phyloP scores from a whole-genome alignment of 2,888 invertebrate species.

The Acleris holmiana region DNA sequence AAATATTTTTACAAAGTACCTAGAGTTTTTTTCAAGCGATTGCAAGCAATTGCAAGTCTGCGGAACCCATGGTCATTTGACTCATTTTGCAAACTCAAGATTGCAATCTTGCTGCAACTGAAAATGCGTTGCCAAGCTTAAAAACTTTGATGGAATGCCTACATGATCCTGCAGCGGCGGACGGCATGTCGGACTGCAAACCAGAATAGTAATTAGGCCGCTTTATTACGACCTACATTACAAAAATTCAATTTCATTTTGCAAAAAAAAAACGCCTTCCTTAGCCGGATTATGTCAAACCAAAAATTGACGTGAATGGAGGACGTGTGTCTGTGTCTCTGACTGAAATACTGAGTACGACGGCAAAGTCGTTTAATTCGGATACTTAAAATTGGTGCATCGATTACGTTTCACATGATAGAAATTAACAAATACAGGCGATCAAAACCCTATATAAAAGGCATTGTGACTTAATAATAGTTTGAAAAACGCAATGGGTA shows the following conservation, averaged over 20 bases:
- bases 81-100: too few relatives aligned
- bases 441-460: slow-evolving; percentile 66
- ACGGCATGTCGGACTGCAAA: too few relatives aligned
- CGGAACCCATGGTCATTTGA: too few relatives aligned
- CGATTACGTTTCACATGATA: slow-evolving; percentile 81
- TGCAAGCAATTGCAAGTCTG: too few relatives aligned
- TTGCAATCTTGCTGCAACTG: too few relatives aligned
- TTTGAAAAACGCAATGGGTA: slow-evolving; percentile 85
- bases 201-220: too few relatives aligned
- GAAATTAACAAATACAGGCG: slow-evolving; percentile 69
- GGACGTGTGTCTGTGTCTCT: slow-evolving; percentile 37
- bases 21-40: too few relatives aligned
- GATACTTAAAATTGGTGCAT: slow-evolving; percentile 63
- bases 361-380: slow-evolving; percentile 60
- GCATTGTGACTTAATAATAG: slow-evolving; percentile 74
- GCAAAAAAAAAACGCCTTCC: not conserved
- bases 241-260: not conserved
- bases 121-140: too few relatives aligned
- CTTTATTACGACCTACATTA: not conserved
- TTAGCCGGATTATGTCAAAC: slow-evolving; percentile 21
- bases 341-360: slow-evolving; percentile 63
- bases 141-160: too few relatives aligned
- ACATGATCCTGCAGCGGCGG: too few relatives aligned
- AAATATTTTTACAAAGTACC: too few relatives aligned
- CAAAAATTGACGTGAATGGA: slow-evolving; percentile 38